phyloP scores from a whole-genome alignment of 2,797 vertebrate species.

The Thunnus albacares region DNA sequence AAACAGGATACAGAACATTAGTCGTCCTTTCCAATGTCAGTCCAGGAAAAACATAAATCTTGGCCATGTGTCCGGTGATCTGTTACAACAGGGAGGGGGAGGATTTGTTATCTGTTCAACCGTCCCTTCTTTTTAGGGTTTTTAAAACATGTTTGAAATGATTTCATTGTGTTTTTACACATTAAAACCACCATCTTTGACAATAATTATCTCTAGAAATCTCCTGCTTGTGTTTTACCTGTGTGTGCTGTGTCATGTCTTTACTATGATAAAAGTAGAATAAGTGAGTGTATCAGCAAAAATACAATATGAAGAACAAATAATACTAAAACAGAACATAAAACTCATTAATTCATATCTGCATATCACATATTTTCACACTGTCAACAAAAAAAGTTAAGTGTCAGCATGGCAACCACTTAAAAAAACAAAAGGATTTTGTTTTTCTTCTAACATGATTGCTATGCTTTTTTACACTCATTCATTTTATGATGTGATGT shows the following conservation, averaged over 20 bases:
- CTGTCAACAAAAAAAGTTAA: neutral
- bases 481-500: constrained; percentile 3
- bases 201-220: neutral
- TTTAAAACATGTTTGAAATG: neutral
- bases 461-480: constrained; percentile 6
- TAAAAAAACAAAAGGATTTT: neutral
- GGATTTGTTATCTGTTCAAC: neutral
- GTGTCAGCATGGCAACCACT: neutral
- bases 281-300: neutral
- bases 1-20: constrained; percentile 17
- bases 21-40: neutral
- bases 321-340: neutral
- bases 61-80: constrained; percentile 1
- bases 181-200: constrained; percentile 2
- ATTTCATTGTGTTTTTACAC: constrained; percentile 13
- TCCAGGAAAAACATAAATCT: constrained; percentile 7
- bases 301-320: neutral
- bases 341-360: neutral
- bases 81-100: neutral
- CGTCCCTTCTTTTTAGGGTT: neutral
- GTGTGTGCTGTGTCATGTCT: neutral
- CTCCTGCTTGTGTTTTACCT: neutral
- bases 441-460: constrained; percentile 11
- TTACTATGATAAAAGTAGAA: neutral
- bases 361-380: neutral